Evolutionary conservation across 2,888 invertebrate species (phyloP).

Genomic region (Sinhomidia bicolor): DNA sequence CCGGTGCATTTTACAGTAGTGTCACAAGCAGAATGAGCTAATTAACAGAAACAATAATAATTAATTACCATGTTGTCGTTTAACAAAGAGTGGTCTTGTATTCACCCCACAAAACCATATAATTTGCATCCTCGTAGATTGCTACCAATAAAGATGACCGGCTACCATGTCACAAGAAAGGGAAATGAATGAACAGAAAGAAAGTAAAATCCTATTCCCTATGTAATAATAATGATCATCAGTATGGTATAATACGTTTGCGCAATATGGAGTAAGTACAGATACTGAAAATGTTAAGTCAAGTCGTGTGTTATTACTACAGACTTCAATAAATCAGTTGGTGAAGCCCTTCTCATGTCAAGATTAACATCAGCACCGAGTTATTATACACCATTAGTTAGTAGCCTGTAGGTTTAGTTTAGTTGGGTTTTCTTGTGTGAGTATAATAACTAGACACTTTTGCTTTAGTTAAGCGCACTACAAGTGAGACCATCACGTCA

Average conservation of each 20-base stretch:
- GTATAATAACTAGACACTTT: neutral
- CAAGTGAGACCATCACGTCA: neutral
- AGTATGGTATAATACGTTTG: no score
- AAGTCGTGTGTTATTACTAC: conserved; percentile 28
- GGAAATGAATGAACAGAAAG: neutral
- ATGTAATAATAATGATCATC: neutral
- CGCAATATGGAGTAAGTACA: neutral
- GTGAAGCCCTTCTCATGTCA: conserved; percentile 66
- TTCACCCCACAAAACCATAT: conserved; percentile 13
- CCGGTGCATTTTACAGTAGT: neutral
- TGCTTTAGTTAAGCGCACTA: no score
- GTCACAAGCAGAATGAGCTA: conserved; percentile 51
- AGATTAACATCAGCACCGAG: conserved; percentile 51
- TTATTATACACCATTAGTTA: conserved; percentile 36
- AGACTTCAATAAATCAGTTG: conserved; percentile 62
- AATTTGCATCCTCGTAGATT: neutral
- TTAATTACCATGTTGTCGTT: conserved; percentile 48
- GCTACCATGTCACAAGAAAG: neutral
- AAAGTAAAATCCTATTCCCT: neutral
- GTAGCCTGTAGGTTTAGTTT: conserved; percentile 43
- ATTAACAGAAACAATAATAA: conserved; percentile 64
- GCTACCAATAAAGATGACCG: neutral
- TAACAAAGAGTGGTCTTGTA: neutral
- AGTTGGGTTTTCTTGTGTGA: neutral
- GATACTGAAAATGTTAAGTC: neutral